A percentile compares a stretch with the other conserved stretches of the same genome.
These are phyloP conservation scores for Creontiades dilutus DNA, from an alignment of 2,888 invertebrate species.

Conservation along the genomic window DNA sequence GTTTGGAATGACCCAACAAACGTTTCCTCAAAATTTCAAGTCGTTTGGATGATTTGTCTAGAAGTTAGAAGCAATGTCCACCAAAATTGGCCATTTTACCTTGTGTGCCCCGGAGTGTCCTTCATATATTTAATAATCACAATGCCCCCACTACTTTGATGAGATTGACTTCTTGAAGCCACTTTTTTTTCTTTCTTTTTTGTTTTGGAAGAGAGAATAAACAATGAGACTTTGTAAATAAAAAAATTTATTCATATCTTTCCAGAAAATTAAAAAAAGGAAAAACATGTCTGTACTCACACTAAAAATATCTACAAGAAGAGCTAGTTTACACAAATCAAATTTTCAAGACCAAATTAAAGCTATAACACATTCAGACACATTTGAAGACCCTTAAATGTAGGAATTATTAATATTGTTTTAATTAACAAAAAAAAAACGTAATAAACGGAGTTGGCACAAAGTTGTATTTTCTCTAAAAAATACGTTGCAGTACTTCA, in stretches of 20 bases:
- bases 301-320: conserved; percentile 54
- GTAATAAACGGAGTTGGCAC: conserved; percentile 64
- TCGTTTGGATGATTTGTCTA: too few relatives aligned
- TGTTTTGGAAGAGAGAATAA: too few relatives aligned
- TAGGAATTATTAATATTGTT: conserved; percentile 35
- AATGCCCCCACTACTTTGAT: too few relatives aligned
- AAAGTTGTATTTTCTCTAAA: conserved; percentile 35
- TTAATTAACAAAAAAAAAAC: conserved; percentile 9
- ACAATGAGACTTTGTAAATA: conserved; percentile 34
- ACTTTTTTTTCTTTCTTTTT: too few relatives aligned
- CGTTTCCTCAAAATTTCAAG: too few relatives aligned
- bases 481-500: conserved; percentile 16
- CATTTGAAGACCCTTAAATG: conserved; percentile 30
- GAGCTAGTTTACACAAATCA: conserved; percentile 44
- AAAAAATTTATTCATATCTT: conserved; percentile 55
- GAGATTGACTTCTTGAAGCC: too few relatives aligned
- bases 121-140: too few relatives aligned
- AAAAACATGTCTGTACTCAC: conserved; percentile 45
- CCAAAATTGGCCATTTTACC: too few relatives aligned
- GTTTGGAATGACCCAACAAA: too few relatives aligned
- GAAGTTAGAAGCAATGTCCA: too few relatives aligned
- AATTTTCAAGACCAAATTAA: conserved; percentile 46
- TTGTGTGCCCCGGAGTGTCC: too few relatives aligned
- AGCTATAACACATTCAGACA: conserved; percentile 67
- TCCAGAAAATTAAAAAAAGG: conserved; percentile 28